These are phyloP conservation scores for Neolamprologus sp. DNA, from an alignment of 2,113 vertebrate genomes.

Conservation along the genomic window DNA sequence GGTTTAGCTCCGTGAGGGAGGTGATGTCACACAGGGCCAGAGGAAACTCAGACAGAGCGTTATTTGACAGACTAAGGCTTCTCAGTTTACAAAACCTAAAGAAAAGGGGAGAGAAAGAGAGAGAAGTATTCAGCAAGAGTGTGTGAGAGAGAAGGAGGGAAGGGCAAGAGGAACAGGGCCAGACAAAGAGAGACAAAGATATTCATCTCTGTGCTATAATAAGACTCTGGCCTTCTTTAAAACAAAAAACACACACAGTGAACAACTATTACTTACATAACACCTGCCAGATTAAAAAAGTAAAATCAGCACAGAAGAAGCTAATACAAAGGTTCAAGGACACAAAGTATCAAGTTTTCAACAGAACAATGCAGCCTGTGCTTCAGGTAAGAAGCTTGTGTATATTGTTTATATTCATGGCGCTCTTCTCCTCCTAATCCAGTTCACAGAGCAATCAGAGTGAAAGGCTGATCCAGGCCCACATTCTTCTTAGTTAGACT, in stretches of 20 bases:
- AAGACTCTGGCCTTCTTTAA: background rate
- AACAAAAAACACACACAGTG: background rate
- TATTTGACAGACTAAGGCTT: constrained; percentile 95
- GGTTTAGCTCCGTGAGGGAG: constrained; percentile 86
- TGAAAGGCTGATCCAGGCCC: constrained; percentile 60
- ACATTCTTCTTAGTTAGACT: constrained; percentile 77
- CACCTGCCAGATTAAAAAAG: background rate
- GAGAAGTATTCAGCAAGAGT: background rate
- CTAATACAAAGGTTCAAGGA: background rate
- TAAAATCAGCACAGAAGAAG: background rate
- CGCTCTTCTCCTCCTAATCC: background rate
- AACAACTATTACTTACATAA: background rate
- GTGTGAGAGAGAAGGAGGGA: background rate
- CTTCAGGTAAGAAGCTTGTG: background rate
- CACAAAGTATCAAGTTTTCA: background rate
- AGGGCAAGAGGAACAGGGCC: background rate
- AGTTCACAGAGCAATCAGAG: constrained; percentile 11
- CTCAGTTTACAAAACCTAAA: constrained; percentile 89
- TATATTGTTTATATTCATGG: background rate
- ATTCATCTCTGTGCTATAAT: background rate
- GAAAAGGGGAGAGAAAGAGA: background rate
- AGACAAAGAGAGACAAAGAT: background rate
- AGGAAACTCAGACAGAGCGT: constrained; percentile 86
- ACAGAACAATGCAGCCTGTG: background rate
- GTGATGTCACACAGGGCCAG: constrained; percentile 82